Conservation (phyloP, 2,797 vertebrate genomes). For the Hypotaenidia philippensis region DNA sequence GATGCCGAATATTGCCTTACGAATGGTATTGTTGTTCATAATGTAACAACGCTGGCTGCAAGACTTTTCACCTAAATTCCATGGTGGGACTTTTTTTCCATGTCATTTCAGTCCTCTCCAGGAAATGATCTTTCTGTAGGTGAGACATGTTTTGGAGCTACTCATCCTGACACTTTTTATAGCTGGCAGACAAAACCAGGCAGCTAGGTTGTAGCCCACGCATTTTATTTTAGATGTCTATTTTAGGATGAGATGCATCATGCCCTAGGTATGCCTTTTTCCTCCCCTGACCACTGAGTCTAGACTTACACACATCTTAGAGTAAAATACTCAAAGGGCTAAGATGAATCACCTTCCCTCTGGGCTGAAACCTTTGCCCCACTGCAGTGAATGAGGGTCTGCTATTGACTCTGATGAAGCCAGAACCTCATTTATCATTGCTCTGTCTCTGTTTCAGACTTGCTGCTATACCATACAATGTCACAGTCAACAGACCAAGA, state of each 20-base stretch:
- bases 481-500: not conserved
- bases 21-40: not conserved
- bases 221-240: not conserved
- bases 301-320: not conserved
- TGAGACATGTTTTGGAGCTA: not conserved
- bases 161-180: not conserved
- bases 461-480: not conserved
- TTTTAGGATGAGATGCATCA: slow-evolving; percentile 3
- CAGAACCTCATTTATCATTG: not conserved
- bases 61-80: not conserved
- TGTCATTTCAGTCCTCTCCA: not conserved
- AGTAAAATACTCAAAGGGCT: not conserved
- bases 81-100: not conserved
- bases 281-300: not conserved
- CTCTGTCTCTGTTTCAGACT: not conserved
- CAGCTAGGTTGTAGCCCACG: not conserved
- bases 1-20: fast-evolving
- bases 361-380: not conserved
- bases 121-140: not conserved
- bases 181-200: fast-evolving
- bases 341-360: not conserved
- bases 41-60: not conserved
- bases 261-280: not conserved
- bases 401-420: not conserved
- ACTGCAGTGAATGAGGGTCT: not conserved